Conservation (phyloP, 2,113 vertebrate genomes). For the Myrmophylax atrothorax region DNA sequence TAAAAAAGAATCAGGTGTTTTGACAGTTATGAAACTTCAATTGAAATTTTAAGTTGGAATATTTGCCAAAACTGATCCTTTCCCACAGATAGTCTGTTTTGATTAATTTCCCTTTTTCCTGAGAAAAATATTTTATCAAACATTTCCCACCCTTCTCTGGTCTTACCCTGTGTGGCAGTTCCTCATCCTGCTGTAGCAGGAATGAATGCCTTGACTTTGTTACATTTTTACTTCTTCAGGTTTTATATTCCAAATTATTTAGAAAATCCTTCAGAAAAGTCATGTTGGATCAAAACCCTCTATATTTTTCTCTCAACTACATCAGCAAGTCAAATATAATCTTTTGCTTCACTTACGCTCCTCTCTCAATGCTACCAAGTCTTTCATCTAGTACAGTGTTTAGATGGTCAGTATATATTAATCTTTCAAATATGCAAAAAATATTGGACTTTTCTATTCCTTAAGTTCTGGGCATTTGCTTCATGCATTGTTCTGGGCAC, state of each 20-base stretch:
- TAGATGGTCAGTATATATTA: neutral
- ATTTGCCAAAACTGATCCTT: slow-evolving; percentile 46
- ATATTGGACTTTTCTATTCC: neutral
- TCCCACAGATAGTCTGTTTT: slow-evolving; percentile 63
- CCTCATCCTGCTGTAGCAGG: neutral
- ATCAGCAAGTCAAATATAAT: neutral
- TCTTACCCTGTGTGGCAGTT: neutral
- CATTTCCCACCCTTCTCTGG: slow-evolving; percentile 47
- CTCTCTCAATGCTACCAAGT: neutral
- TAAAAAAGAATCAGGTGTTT: slow-evolving; percentile 55
- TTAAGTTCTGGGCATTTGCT: neutral
- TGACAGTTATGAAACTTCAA: slow-evolving; percentile 34
- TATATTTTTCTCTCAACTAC: neutral
- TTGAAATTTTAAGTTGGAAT: slow-evolving; percentile 35
- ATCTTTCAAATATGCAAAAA: neutral
- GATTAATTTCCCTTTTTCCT: slow-evolving; percentile 59
- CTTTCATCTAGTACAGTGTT: neutral
- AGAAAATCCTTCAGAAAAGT: neutral
- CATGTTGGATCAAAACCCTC: neutral
- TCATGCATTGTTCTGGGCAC: neutral
- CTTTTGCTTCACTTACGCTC: neutral
- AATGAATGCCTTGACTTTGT: neutral
- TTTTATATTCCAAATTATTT: neutral
- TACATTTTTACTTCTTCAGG: neutral
- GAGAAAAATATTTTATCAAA: slow-evolving; percentile 61